phyloP scores from a whole-genome alignment of 2,888 invertebrate species.

The Ernsta delagoae region DNA sequence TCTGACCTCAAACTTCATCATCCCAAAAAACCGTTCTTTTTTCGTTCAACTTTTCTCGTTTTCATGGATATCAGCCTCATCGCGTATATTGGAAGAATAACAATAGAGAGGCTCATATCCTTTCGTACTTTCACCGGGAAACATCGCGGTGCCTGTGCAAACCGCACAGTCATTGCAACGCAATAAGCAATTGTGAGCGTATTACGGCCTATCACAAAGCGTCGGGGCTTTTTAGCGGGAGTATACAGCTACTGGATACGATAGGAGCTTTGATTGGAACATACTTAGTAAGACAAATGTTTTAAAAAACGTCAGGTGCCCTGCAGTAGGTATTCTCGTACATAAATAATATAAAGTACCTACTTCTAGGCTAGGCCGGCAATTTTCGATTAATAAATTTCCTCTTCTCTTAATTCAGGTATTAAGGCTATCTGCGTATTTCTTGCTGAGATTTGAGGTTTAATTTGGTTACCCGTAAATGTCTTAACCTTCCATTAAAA shows the following conservation, averaged over 20 bases:
- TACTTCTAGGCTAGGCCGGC: no score
- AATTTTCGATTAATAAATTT: no score
- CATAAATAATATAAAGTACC: no score
- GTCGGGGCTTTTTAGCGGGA: conserved; percentile 53
- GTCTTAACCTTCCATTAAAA: no score
- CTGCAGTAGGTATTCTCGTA: no score
- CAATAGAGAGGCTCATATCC: conserved; percentile 47
- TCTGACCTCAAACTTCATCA: background rate
- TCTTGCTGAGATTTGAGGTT: no score
- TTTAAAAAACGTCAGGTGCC: no score
- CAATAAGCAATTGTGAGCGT: conserved; percentile 85
- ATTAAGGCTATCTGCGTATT: no score
- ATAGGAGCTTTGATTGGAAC: background rate
- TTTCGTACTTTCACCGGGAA: conserved; percentile 65
- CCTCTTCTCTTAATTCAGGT: no score
- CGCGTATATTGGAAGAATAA: conserved; percentile 38
- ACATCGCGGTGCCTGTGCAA: conserved; percentile 63
- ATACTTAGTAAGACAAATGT: no score
- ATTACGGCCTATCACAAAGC: conserved; percentile 82
- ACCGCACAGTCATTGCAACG: conserved; percentile 82
- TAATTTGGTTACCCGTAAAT: no score
- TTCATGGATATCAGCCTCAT: conserved; percentile 16
- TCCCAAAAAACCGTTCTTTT: background rate
- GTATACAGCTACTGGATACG: conserved; percentile 50
- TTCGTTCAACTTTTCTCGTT: conserved; percentile 1